Evolutionary conservation across 2,888 invertebrate species (phyloP).

Genomic region (Oxyteleia sp.): DNA sequence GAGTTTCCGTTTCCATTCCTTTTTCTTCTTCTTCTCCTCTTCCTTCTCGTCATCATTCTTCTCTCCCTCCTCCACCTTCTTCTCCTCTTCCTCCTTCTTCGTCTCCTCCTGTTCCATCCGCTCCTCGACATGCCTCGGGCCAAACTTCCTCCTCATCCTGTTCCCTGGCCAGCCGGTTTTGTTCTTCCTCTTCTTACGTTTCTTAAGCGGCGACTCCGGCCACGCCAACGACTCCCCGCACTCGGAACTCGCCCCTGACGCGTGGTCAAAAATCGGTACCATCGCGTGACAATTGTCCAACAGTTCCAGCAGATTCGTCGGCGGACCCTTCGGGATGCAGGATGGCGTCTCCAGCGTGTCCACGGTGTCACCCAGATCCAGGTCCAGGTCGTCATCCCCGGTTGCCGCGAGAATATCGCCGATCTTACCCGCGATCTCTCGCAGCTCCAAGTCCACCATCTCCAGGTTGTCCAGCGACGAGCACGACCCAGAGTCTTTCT

Average conservation of each 20-base stretch:
- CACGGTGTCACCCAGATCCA: slow-evolving; percentile 17
- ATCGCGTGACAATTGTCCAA: slow-evolving; percentile 84
- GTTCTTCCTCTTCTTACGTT: slow-evolving; percentile 91
- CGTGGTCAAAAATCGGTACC: slow-evolving; percentile 81
- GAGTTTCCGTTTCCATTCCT: slow-evolving; percentile 75
- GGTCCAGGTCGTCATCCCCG: slow-evolving; percentile 82
- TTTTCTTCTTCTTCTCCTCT: slow-evolving; percentile 54
- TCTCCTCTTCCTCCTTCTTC: neutral
- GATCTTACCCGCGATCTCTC: slow-evolving; percentile 86
- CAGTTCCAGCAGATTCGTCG: slow-evolving; percentile 83
- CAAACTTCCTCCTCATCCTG: slow-evolving; percentile 82
- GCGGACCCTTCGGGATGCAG: slow-evolving; percentile 81
- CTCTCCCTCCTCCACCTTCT: slow-evolving; percentile 10
- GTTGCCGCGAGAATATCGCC: slow-evolving; percentile 86
- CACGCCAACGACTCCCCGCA: slow-evolving; percentile 81
- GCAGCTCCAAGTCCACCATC: slow-evolving; percentile 83
- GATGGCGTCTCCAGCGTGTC: slow-evolving; percentile 69
- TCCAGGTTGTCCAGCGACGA: slow-evolving; percentile 79
- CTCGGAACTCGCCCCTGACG: slow-evolving; percentile 86
- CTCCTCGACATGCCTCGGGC: slow-evolving; percentile 72
- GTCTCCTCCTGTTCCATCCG: neutral
- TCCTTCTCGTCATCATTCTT: slow-evolving; percentile 30
- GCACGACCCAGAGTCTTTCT: too few relatives aligned
- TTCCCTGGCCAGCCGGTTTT: slow-evolving; percentile 93
- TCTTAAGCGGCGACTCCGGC: slow-evolving; percentile 86